Percentiles rank a stretch among this genome's conserved stretches.
Conservation (phyloP, 2,888 invertebrate genomes). For the Tenodera sinensis region DNA sequence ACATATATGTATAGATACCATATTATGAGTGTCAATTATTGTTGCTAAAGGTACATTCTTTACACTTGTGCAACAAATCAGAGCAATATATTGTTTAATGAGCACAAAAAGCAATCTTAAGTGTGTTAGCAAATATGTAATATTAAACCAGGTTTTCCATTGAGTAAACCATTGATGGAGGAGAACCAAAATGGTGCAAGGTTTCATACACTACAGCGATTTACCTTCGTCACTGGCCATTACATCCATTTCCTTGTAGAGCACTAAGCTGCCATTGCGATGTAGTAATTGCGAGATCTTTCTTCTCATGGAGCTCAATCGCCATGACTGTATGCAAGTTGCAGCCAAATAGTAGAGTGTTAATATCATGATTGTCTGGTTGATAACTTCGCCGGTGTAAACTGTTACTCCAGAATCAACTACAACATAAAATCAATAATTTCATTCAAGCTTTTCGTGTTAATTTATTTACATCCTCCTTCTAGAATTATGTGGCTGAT, state of each 20-base stretch:
- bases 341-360: conserved; percentile 81
- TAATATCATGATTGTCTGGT: conserved; percentile 57
- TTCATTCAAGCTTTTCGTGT: not conserved
- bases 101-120: too few relatives aligned
- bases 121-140: too few relatives aligned
- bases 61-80: too few relatives aligned
- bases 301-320: conserved; percentile 64
- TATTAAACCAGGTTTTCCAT: too few relatives aligned
- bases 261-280: conserved; percentile 37
- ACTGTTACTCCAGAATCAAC: not conserved
- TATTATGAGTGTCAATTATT: too few relatives aligned
- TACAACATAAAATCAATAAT: not conserved
- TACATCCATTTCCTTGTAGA: conserved; percentile 39
- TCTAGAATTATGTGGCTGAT: too few relatives aligned
- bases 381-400: not conserved
- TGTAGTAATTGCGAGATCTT: conserved; percentile 52
- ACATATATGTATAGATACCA: too few relatives aligned
- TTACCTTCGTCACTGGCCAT: conserved; percentile 38
- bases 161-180: too few relatives aligned
- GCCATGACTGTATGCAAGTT: conserved; percentile 77
- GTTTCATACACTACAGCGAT: not conserved
- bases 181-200: too few relatives aligned
- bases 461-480: not conserved
- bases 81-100: too few relatives aligned
- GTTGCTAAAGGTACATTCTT: too few relatives aligned